phyloP scores from a whole-genome alignment of 2,797 vertebrate genomes.

The Masticophis lateralis region DNA sequence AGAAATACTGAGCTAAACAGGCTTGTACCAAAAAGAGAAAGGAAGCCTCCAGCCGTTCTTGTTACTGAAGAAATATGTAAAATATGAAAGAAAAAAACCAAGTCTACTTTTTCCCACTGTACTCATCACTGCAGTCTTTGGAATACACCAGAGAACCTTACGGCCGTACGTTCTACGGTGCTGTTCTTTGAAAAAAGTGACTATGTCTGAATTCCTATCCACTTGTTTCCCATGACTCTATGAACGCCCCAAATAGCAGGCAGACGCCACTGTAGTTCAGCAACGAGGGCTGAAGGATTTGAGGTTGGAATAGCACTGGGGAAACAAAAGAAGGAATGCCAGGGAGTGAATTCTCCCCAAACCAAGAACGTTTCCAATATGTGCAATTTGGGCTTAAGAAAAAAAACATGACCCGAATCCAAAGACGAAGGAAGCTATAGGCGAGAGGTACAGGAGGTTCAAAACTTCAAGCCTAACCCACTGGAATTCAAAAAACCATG shows the following conservation, averaged over 20 bases:
- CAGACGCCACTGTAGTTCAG: too few species aligned
- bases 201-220: not conserved
- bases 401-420: not conserved
- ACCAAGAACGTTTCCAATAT: not conserved
- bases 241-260: not conserved
- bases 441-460: not conserved
- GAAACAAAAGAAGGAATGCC: not conserved
- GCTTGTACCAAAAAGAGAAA: not conserved
- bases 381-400: not conserved
- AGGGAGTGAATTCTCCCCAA: not conserved
- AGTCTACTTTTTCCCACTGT: not conserved
- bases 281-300: not conserved
- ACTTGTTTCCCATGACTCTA: not conserved
- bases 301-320: not conserved
- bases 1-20: not conserved
- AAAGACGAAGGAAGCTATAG: not conserved
- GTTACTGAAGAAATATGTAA: not conserved
- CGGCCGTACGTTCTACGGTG: too few species aligned
- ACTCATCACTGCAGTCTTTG: too few species aligned
- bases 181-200: not conserved
- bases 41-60: not conserved
- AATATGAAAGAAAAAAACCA: not conserved
- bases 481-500: not conserved
- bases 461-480: too few species aligned
- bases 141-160: not conserved